These are phyloP conservation scores for Apocheima hispidaria DNA, from an alignment of 2,888 invertebrate genomes.

Conservation along the genomic window DNA sequence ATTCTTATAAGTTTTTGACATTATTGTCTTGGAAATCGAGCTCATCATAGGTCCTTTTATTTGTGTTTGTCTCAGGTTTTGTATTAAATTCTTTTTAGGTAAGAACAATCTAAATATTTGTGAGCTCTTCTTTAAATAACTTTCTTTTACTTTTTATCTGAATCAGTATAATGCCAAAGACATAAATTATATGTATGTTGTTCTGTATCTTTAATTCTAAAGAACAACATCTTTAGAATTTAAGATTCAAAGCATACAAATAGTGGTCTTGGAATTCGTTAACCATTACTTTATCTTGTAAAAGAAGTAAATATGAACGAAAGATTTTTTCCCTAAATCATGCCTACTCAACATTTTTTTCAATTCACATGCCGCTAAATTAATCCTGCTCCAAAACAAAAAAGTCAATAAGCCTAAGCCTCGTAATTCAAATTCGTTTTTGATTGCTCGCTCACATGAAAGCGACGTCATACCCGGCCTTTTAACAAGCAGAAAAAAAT, in stretches of 20 bases:
- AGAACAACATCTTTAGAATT: too few species aligned
- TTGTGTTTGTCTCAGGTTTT: slow-evolving; percentile 11
- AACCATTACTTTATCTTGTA: too few species aligned
- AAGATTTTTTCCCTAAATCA: background rate
- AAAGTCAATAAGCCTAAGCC: slow-evolving; percentile 52
- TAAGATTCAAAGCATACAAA: background rate
- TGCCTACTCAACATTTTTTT: slow-evolving; percentile 30
- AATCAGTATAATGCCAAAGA: background rate
- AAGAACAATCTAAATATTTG: background rate
- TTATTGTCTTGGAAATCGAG: slow-evolving; percentile 40
- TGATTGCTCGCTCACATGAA: slow-evolving; percentile 71
- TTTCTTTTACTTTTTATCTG: background rate
- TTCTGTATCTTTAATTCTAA: too few species aligned
- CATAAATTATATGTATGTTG: too few species aligned
- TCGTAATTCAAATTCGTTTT: slow-evolving; percentile 64
- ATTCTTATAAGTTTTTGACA: slow-evolving; percentile 54
- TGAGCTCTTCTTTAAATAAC: background rate
- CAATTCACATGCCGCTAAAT: slow-evolving; percentile 29
- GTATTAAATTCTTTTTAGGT: background rate
- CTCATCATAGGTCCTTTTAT: slow-evolving; percentile 33
- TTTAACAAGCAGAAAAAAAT: slow-evolving; percentile 68
- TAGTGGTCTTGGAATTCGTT: too few species aligned
- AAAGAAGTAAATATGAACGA: too few species aligned
- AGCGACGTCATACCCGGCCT: slow-evolving; percentile 63
- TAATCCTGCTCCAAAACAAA: slow-evolving; percentile 47